phyloP scores from a whole-genome alignment of 2,797 vertebrate genomes.

The Enteromius mattozi region DNA sequence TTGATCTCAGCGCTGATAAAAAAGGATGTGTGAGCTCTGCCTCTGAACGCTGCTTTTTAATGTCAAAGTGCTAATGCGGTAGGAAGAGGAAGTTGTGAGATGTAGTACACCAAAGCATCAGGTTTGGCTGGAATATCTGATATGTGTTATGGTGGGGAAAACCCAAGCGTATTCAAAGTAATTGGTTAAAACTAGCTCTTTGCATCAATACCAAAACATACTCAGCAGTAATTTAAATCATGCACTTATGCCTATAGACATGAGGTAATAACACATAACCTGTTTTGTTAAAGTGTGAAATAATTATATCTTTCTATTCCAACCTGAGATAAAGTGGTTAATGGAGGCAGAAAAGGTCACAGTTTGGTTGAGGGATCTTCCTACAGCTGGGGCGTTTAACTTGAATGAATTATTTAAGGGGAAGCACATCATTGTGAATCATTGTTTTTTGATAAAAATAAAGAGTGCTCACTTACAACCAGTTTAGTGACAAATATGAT shows the following conservation, averaged over 20 bases:
- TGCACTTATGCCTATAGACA: not conserved
- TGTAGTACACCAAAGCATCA: not conserved
- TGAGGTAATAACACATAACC: not conserved
- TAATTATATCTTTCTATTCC: too few species aligned
- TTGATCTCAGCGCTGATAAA: not conserved
- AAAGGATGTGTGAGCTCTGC: not conserved
- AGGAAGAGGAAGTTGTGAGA: slow-evolving; percentile 2
- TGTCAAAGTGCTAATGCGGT: not conserved
- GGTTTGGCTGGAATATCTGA: not conserved
- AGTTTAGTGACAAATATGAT: not conserved
- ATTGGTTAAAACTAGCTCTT: not conserved
- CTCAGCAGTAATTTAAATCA: not conserved
- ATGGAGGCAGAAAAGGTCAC: not conserved
- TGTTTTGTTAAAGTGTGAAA: not conserved
- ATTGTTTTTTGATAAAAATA: not conserved
- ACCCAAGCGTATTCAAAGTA: not conserved
- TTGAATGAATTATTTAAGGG: not conserved
- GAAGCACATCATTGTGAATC: not conserved
- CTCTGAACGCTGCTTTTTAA: not conserved
- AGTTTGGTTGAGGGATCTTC: not conserved
- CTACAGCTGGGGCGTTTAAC: not conserved
- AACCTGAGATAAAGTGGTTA: not conserved
- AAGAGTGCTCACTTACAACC: not conserved
- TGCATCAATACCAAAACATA: not conserved
- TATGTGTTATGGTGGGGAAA: not conserved